These are phyloP conservation scores for Acanthornis magna DNA, from an alignment of 2,797 vertebrate species.

Conservation along the genomic window DNA sequence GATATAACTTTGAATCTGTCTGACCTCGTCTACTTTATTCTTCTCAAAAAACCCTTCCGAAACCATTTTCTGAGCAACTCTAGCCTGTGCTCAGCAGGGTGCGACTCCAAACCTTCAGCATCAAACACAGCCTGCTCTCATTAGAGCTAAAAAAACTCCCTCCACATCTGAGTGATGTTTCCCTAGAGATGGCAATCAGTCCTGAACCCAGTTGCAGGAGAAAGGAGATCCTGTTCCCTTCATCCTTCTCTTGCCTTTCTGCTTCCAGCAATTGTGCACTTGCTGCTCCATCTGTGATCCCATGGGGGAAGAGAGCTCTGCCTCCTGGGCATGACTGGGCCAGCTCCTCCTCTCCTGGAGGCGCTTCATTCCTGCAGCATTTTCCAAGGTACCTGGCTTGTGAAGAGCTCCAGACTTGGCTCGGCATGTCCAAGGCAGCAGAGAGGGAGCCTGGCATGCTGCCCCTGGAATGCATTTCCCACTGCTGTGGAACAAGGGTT, in stretches of 20 bases:
- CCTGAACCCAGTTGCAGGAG: not conserved
- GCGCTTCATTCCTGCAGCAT: not conserved
- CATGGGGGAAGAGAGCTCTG: not conserved
- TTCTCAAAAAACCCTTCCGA: not conserved
- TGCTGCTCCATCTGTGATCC: not conserved
- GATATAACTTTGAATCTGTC: not conserved
- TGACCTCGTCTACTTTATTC: not conserved
- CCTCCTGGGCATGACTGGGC: accelerated
- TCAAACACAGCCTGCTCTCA: not conserved
- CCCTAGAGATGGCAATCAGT: not conserved
- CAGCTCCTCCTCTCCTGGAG: not conserved
- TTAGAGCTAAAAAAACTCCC: not conserved
- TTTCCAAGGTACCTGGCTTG: not conserved
- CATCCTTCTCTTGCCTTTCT: not conserved
- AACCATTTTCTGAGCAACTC: not conserved
- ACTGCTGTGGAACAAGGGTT: not conserved
- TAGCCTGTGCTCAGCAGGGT: not conserved
- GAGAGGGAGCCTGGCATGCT: not conserved
- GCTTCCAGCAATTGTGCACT: not conserved
- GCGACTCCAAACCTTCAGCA: not conserved
- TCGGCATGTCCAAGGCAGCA: not conserved
- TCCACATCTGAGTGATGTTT: not conserved
- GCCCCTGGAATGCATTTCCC: not conserved
- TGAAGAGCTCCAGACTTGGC: not conserved
- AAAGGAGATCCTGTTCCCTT: not conserved